Conservation (phyloP, 1,140 invertebrate genomes). For the Neotoxoptera formosana region DNA sequence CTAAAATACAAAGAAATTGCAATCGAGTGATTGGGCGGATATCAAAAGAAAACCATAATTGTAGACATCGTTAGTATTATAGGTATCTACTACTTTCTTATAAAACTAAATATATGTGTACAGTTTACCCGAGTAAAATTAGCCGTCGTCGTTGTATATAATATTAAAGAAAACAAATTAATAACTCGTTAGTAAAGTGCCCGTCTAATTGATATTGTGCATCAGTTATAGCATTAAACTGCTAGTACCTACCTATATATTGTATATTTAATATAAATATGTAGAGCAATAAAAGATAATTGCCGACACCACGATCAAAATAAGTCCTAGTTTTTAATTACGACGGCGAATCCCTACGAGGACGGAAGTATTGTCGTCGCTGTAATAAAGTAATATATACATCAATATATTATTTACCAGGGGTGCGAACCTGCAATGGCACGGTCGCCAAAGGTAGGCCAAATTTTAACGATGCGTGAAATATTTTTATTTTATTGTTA, state of each 20-base stretch:
- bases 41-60: background rate
- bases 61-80: background rate
- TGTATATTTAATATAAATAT: background rate
- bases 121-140: background rate
- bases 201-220: background rate
- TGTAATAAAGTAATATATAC: background rate
- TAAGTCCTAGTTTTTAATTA: background rate
- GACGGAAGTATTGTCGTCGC: background rate
- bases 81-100: background rate
- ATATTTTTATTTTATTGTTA: too few species aligned
- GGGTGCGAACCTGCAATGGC: background rate
- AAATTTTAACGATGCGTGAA: background rate
- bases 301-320: background rate
- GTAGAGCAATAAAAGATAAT: conserved; percentile 1
- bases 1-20: background rate
- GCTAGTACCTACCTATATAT: background rate
- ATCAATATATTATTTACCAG: background rate
- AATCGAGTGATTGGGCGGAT: background rate
- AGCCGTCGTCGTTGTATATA: background rate
- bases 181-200: background rate
- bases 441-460: background rate
- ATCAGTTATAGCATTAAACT: background rate
- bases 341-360: background rate
- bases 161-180: conserved; percentile 30
- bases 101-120: background rate